A percentile compares a stretch with the other conserved stretches of the same genome.
These are phyloP conservation scores for Ceyx melanurus DNA, from an alignment of 2,113 vertebrate genomes.

Conservation along the genomic window DNA sequence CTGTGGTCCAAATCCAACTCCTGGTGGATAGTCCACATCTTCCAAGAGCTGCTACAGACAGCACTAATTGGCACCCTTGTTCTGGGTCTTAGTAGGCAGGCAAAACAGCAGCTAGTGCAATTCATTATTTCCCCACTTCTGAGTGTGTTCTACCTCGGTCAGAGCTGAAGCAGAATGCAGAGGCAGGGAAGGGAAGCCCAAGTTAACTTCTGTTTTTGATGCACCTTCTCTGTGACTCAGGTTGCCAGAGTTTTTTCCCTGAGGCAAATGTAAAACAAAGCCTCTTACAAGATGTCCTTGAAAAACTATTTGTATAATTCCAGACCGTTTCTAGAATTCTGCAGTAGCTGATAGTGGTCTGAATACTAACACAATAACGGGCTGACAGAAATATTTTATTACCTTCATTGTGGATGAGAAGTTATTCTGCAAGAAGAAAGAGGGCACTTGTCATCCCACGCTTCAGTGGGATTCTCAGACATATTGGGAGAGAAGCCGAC, in stretches of 20 bases:
- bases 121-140: slow-evolving; percentile 19
- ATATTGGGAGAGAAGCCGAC: slow-evolving; percentile 12
- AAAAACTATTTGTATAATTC: background rate
- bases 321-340: background rate
- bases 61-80: background rate
- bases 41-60: background rate
- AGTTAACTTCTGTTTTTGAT: background rate
- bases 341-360: background rate
- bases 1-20: background rate
- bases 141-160: background rate
- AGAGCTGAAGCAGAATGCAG: slow-evolving; percentile 12
- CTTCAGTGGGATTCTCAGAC: slow-evolving; percentile 49
- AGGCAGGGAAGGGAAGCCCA: background rate
- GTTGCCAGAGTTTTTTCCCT: background rate
- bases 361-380: background rate
- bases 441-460: background rate
- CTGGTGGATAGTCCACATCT: background rate
- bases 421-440: slow-evolving; percentile 26
- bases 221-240: background rate
- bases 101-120: background rate
- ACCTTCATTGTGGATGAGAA: slow-evolving; percentile 29
- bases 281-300: background rate
- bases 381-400: slow-evolving; percentile 1
- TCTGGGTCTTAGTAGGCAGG: background rate
- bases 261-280: background rate